Base-by-base conservation (phyloP, 1,140 invertebrate genomes). In the Pectinophora gossypiella region DNA sequence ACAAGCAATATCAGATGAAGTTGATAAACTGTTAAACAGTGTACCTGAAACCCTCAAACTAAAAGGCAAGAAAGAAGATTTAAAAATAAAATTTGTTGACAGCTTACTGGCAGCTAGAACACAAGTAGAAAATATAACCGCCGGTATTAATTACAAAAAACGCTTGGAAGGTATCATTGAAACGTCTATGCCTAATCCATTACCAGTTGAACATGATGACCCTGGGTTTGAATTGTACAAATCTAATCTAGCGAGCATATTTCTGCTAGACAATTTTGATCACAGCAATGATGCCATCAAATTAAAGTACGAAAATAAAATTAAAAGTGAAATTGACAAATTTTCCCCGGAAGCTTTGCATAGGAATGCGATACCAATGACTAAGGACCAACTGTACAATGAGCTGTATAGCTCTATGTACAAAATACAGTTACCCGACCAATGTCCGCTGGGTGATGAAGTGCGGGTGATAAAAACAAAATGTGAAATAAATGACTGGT, bases 401-500 rank as follows among this genome's bases (percentile, higher is more conserved):
- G 27, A 32, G 27, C 9, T 32, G n/a, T 1, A 3, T 9, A 9
- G 27, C n/a, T 9, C n/a, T 2, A 12, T 32, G n/a, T 32, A 12
- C n/a, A n/a, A 32, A 9, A n/a, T 32, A 9, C 9, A 32, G n/a
- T 12, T 32, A n/a, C 27, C 27, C 1, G 1, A 12, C 54, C 63
- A 72, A 59, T 43, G 19, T 5, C 62, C 64, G 10, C 52, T 74
- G 19, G 20, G 46, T 19, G 57, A 64, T 22, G 61, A 72, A 55
- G 62, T 74, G 6, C 71, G 74, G 57, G 59, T 70, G 59, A 56
- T 70, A 18, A 77, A 74, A 56, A 67, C 65, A 5, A 61, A 64
- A 35, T 72, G 63, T 65, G 61, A 67, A 66, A 64, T 77, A 20
- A 67, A 70, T 7, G 52, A 35, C 16, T 77, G 74, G 74, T 68